These are phyloP conservation scores for Drosophila pandora DNA, from an alignment of 1,140 invertebrate genomes.

Conservation along the genomic window DNA sequence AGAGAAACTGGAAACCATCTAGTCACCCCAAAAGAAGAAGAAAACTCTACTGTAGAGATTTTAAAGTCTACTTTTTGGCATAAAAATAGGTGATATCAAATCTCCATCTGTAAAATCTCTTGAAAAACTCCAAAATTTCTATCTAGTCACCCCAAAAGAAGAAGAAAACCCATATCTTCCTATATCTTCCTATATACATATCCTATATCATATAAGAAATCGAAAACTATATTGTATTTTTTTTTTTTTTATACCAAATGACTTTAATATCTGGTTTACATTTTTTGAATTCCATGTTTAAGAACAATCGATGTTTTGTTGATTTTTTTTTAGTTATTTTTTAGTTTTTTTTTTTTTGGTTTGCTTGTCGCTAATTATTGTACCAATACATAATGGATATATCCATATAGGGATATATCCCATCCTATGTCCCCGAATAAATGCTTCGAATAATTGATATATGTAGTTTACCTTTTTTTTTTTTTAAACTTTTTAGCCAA, in stretches of 20 bases:
- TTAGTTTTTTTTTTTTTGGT: slow-evolving; percentile 40
- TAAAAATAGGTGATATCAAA: not conserved
- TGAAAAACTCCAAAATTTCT: too few species aligned
- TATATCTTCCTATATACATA: not conserved
- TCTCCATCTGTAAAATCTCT: too few species aligned
- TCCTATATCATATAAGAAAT: slow-evolving; percentile 25
- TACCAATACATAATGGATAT: slow-evolving; percentile 73
- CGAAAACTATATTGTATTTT: slow-evolving; percentile 22
- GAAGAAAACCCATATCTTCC: not conserved
- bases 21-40: not conserved
- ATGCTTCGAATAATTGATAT: slow-evolving; percentile 81
- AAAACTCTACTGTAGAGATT: too few species aligned
- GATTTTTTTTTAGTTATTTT: slow-evolving; percentile 21
- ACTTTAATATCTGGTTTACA: slow-evolving; percentile 80
- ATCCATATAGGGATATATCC: slow-evolving; percentile 44
- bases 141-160: not conserved
- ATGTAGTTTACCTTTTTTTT: slow-evolving; percentile 58
- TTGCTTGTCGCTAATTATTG: slow-evolving; percentile 80
- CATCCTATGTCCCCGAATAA: slow-evolving; percentile 68
- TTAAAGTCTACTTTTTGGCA: not conserved
- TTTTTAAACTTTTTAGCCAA: not conserved
- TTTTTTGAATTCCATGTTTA: slow-evolving; percentile 78
- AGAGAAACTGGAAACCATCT: not conserved
- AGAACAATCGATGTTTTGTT: slow-evolving; percentile 78
- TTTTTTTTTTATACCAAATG: slow-evolving; percentile 72